Conservation (phyloP, 2,113 vertebrate genomes). For the Petroica traversi region DNA sequence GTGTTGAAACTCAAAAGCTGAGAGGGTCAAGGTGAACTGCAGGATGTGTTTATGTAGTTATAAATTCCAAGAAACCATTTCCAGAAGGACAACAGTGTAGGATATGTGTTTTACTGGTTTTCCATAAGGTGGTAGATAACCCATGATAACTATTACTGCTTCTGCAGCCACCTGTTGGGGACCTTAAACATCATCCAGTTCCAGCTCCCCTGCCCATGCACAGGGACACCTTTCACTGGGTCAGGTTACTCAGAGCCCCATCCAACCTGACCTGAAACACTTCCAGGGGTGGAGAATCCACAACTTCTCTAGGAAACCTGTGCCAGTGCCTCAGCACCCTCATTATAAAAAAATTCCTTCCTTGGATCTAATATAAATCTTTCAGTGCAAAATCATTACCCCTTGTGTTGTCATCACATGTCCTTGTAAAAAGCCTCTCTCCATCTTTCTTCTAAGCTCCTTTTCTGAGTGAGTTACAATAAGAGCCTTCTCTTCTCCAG, state of each 20-base stretch:
- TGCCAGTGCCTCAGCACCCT: background rate
- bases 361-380: background rate
- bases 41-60: background rate
- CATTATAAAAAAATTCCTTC: background rate
- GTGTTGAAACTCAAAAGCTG: background rate
- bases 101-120: background rate
- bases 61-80: background rate
- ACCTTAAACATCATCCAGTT: background rate
- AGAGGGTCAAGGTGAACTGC: background rate
- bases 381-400: background rate
- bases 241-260: background rate
- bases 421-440: background rate
- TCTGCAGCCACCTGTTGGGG: background rate
- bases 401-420: background rate
- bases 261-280: background rate
- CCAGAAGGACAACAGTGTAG: background rate
- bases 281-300: background rate
- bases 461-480: background rate
- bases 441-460: background rate
- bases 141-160: background rate
- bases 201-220: too few species aligned
- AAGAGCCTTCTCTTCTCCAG: background rate
- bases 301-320: background rate
- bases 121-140: background rate
- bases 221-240: background rate